Evolutionary conservation across 1,140 invertebrate genomes (phyloP).

Genomic region (Cotesia chilonis): DNA sequence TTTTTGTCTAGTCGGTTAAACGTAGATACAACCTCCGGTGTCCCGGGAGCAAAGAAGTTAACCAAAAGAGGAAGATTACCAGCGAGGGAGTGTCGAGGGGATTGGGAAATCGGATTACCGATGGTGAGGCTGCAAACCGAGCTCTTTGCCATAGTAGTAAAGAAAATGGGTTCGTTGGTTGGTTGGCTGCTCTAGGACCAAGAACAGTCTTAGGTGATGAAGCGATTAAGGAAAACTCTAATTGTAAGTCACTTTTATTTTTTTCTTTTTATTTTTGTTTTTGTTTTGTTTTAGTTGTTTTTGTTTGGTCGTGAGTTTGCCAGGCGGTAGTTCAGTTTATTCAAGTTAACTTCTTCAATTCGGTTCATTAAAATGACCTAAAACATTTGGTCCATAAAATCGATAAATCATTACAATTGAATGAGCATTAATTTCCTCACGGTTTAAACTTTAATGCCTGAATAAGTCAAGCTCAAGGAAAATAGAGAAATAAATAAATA

Average conservation of each 20-base stretch:
- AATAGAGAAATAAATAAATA: neutral
- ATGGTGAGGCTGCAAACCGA: slow-evolving; percentile 19
- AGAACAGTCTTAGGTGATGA: slow-evolving; percentile 20
- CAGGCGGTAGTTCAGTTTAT: too few species aligned
- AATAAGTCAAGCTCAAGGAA: neutral
- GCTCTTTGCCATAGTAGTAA: neutral
- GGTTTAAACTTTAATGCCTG: neutral
- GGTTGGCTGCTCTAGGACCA: neutral
- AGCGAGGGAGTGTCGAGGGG: slow-evolving; percentile 14
- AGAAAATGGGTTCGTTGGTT: too few species aligned
- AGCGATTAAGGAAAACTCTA: slow-evolving; percentile 25
- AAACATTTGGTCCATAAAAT: slow-evolving; percentile 1
- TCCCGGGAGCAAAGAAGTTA: slow-evolving; percentile 32
- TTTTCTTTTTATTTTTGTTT: too few species aligned
- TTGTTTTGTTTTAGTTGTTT: too few species aligned
- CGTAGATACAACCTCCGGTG: slow-evolving; percentile 20
- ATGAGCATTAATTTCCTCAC: neutral
- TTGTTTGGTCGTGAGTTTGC: neutral
- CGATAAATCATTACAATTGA: slow-evolving; percentile 18
- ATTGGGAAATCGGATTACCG: slow-evolving; percentile 34
- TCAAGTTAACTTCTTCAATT: too few species aligned
- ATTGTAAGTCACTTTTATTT: slow-evolving; percentile 25
- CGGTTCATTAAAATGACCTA: too few species aligned
- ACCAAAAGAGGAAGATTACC: slow-evolving; percentile 38
- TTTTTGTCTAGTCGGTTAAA: slow-evolving; percentile 32